Percentiles rank a stretch among this genome's conserved stretches.
These are phyloP conservation scores for Glossophaga mutica DNA, from an alignment of 2,797 vertebrate species.

Conservation along the genomic window DNA sequence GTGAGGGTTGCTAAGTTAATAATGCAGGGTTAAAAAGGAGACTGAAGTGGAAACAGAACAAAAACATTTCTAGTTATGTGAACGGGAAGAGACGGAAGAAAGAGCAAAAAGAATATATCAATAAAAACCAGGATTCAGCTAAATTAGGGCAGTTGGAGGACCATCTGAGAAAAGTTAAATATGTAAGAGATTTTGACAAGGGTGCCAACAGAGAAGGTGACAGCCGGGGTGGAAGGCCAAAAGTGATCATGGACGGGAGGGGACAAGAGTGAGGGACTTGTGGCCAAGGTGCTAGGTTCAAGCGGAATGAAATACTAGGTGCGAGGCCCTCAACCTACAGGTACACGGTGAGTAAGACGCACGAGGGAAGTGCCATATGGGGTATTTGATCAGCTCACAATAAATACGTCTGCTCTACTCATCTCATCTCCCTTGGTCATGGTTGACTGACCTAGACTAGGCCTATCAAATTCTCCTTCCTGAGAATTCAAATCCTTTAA, in stretches of 20 bases:
- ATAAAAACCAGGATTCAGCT: not conserved
- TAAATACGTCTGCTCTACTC: not conserved
- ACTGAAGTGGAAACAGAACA: not conserved
- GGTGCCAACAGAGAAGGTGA: not conserved
- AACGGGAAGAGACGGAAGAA: not conserved
- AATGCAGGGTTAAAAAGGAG: not conserved
- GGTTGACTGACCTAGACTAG: not conserved
- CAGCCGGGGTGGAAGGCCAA: not conserved
- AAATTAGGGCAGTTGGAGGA: not conserved
- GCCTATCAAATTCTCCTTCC: not conserved
- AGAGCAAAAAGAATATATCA: not conserved
- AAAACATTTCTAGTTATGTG: not conserved
- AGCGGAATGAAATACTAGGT: not conserved
- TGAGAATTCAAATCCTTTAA: constrained; percentile 13
- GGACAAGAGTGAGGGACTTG: not conserved
- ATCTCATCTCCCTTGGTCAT: not conserved
- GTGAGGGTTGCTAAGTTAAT: not conserved
- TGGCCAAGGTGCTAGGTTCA: not conserved
- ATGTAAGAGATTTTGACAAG: not conserved
- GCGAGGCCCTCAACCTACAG: not conserved
- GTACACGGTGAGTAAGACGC: not conserved
- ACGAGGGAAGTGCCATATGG: not conserved
- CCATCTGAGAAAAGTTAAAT: not conserved
- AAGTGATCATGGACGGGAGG: too few relatives aligned
- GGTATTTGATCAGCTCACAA: too few relatives aligned